Evolutionary conservation across 2,888 invertebrate species (phyloP).

Genomic region (Synanthedon tipuliformis): DNA sequence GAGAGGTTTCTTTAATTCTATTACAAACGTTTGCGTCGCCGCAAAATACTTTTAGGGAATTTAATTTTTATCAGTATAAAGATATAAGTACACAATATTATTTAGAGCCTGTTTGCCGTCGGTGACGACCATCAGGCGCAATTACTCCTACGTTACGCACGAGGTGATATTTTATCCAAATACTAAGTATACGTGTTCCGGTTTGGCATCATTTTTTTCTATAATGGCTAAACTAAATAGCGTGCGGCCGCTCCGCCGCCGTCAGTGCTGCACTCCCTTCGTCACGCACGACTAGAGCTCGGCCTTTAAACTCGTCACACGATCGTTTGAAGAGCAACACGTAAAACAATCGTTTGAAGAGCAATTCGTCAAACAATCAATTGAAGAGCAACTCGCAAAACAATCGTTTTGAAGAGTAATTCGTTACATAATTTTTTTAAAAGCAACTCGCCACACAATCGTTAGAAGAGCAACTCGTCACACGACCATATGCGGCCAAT

Average conservation of each 20-base stretch:
- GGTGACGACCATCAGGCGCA: slow-evolving; percentile 28
- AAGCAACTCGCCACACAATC: too few relatives aligned
- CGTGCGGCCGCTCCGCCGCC: slow-evolving; percentile 12
- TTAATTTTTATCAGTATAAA: slow-evolving; percentile 58
- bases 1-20: slow-evolving; percentile 58
- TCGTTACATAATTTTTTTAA: too few relatives aligned
- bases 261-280: slow-evolving; percentile 18
- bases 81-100: slow-evolving; percentile 56
- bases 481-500: too few relatives aligned
- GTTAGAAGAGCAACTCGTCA: too few relatives aligned
- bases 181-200: slow-evolving; percentile 61
- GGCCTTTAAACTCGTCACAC: slow-evolving; percentile 8
- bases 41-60: slow-evolving; percentile 55
- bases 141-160: slow-evolving; percentile 52
- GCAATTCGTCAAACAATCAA: slow-evolving; percentile 5
- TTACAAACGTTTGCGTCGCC: slow-evolving; percentile 57
- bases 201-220: slow-evolving; percentile 56
- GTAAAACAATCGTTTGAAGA: slow-evolving; percentile 8
- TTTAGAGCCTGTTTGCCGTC: slow-evolving; percentile 27
- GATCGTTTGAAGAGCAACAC: slow-evolving; percentile 5
- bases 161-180: slow-evolving; percentile 58
- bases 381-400: too few relatives aligned
- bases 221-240: background rate
- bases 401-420: too few relatives aligned
- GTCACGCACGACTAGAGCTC: slow-evolving; percentile 17